Conservation (phyloP, 2,113 vertebrate genomes). For the Dromaius novaehollandiae region DNA sequence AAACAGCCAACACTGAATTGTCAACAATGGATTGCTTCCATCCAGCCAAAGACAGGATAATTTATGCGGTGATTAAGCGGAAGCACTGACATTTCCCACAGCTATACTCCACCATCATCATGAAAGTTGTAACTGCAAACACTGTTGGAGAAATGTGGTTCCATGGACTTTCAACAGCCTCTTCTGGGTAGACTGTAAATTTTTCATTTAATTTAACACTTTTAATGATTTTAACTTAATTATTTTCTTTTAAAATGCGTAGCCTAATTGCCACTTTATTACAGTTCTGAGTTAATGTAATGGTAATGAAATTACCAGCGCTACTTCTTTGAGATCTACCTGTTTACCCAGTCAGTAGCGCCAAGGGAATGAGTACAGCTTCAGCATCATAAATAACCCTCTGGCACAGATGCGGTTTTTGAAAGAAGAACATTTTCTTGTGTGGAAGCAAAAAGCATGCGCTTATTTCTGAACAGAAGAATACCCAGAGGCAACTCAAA, state of each 20-base stretch:
- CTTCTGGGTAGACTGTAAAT: neutral
- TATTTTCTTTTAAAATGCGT: neutral
- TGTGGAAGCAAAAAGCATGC: neutral
- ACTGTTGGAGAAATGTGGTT: accelerated
- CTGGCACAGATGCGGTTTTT: constrained; percentile 15
- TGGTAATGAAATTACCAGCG: neutral
- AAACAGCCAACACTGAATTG: neutral
- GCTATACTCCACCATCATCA: neutral
- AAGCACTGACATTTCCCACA: neutral
- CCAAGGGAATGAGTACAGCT: neutral
- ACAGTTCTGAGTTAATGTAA: neutral
- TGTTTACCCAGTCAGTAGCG: constrained; percentile 2
- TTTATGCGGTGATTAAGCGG: neutral
- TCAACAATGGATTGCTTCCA: neutral
- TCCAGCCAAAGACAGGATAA: neutral
- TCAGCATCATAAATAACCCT: neutral
- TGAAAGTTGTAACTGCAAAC: neutral
- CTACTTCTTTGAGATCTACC: constrained; percentile 28
- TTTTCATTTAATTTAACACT: constrained; percentile 23
- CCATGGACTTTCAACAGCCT: neutral
- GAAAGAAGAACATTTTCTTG: constrained; percentile 9
- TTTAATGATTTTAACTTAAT: neutral
- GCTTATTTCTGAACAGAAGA: neutral
- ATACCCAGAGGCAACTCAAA: neutral
- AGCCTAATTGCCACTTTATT: neutral